Evolutionary conservation across 2,113 vertebrate species (phyloP).

Genomic region (Lipophrys pholis): DNA sequence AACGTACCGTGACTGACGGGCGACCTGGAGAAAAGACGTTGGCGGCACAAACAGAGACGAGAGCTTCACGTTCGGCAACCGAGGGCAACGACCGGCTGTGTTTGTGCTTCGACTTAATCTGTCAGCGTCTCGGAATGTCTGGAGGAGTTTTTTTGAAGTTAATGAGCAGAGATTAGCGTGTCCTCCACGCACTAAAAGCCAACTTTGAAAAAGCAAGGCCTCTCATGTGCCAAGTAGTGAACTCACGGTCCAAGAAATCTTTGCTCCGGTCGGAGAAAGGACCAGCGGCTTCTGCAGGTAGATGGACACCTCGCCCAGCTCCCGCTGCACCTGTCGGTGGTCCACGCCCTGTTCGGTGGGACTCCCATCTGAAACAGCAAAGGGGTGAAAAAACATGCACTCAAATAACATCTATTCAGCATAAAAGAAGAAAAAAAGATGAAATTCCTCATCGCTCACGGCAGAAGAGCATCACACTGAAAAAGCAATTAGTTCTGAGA

Average conservation of each 20-base stretch:
- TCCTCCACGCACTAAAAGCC: conserved; percentile 26
- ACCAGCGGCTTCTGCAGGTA: conserved; percentile 91
- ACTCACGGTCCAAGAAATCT: conserved; percentile 96
- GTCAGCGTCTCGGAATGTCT: conserved; percentile 11
- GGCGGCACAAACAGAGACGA: neutral
- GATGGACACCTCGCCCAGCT: conserved; percentile 91
- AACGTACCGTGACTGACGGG: conserved; percentile 85
- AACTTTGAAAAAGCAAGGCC: conserved; percentile 41
- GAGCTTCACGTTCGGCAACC: too few relatives aligned
- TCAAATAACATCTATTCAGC: conserved; percentile 27
- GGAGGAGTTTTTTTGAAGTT: conserved; percentile 39
- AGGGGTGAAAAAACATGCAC: conserved; percentile 12
- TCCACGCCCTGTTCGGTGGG: conserved; percentile 92
- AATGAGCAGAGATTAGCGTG: conserved; percentile 46
- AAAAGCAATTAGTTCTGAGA: conserved; percentile 55
- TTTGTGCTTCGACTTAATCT: conserved; percentile 33
- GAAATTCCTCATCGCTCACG: conserved; percentile 55
- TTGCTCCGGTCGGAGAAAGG: conserved; percentile 90
- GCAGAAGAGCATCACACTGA: conserved; percentile 54
- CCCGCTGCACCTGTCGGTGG: conserved; percentile 94
- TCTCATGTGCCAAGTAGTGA: conserved; percentile 23
- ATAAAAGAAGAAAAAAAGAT: conserved; percentile 19
- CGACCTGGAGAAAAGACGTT: conserved; percentile 80
- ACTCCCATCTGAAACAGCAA: conserved; percentile 87
- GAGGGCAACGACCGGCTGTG: neutral